Conservation (phyloP, 2,797 vertebrate genomes). For the Euphonia xanthogaster region DNA sequence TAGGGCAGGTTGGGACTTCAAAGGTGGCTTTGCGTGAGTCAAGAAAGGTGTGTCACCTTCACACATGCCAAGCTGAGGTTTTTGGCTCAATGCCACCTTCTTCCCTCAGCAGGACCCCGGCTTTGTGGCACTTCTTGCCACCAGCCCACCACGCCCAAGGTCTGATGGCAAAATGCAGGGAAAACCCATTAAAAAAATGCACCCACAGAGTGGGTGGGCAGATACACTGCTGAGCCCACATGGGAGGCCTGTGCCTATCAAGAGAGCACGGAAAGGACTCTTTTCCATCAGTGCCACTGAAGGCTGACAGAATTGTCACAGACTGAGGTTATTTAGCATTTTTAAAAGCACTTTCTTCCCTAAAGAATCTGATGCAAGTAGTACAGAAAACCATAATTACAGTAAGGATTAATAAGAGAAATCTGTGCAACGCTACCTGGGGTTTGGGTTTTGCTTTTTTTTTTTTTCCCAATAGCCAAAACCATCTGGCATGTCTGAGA, state of each 20-base stretch:
- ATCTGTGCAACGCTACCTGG: too few relatives aligned
- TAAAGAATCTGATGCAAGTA: not conserved
- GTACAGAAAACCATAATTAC: not conserved
- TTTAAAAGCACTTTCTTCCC: not conserved
- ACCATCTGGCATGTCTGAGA: not conserved
- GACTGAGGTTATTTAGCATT: not conserved
- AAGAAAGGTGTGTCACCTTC: not conserved
- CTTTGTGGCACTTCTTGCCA: not conserved
- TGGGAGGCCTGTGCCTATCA: conserved; percentile 73
- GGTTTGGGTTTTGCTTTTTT: too few relatives aligned
- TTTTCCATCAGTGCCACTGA: conserved; percentile 66
- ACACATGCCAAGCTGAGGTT: too few relatives aligned
- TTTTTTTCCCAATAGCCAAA: not conserved
- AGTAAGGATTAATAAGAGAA: too few relatives aligned
- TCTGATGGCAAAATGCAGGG: not conserved
- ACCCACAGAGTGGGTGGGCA: conserved; percentile 69
- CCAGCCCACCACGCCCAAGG: not conserved
- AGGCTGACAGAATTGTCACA: conserved; percentile 46
- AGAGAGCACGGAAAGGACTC: conserved; percentile 72
- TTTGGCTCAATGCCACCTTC: not conserved
- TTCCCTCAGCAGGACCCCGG: not conserved
- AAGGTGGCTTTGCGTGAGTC: fast-evolving
- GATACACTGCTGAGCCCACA: conserved; percentile 74
- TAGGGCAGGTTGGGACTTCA: not conserved
- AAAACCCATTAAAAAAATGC: not conserved